phyloP scores from a whole-genome alignment of 1,140 invertebrate genomes.

The Euwallacea fornicatus region DNA sequence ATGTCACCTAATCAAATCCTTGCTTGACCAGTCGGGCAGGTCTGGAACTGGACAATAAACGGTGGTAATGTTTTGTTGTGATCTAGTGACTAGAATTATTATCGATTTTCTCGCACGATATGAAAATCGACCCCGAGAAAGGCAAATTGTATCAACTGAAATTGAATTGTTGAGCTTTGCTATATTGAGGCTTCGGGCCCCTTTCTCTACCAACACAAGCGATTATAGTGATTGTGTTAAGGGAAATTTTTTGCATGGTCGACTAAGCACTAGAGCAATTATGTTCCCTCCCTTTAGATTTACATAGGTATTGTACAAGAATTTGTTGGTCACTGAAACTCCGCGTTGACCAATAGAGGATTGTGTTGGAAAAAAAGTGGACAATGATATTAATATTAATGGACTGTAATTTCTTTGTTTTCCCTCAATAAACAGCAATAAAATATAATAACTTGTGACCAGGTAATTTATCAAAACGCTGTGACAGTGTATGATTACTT shows the following conservation, averaged over 20 bases:
- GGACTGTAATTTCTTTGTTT: conserved; percentile 13
- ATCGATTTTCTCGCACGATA: too few relatives aligned
- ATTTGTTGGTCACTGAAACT: too few relatives aligned
- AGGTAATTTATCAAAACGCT: conserved; percentile 18
- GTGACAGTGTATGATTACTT: conserved; percentile 21
- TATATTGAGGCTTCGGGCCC: not conserved
- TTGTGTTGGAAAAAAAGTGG: too few relatives aligned
- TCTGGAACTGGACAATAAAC: too few relatives aligned
- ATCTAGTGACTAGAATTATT: too few relatives aligned
- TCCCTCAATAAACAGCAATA: conserved; percentile 5
- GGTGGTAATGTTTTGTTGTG: not conserved
- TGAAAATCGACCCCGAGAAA: conserved; percentile 21
- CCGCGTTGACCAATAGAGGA: too few relatives aligned
- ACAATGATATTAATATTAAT: not conserved
- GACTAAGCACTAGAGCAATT: too few relatives aligned
- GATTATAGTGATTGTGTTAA: conserved; percentile 25
- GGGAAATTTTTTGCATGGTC: not conserved
- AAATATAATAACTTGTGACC: conserved; percentile 12
- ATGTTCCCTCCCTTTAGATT: too few relatives aligned
- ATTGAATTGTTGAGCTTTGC: conserved; percentile 22
- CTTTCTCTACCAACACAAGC: conserved; percentile 14
- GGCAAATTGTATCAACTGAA: conserved; percentile 25
- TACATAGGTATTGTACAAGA: too few relatives aligned
- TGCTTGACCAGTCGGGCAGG: too few relatives aligned
- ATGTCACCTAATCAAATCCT: too few relatives aligned